A percentile compares a stretch with the other conserved stretches of the same genome.
Conservation (phyloP, 2,113 vertebrate genomes). For the Porphyrio hochstetteri region DNA sequence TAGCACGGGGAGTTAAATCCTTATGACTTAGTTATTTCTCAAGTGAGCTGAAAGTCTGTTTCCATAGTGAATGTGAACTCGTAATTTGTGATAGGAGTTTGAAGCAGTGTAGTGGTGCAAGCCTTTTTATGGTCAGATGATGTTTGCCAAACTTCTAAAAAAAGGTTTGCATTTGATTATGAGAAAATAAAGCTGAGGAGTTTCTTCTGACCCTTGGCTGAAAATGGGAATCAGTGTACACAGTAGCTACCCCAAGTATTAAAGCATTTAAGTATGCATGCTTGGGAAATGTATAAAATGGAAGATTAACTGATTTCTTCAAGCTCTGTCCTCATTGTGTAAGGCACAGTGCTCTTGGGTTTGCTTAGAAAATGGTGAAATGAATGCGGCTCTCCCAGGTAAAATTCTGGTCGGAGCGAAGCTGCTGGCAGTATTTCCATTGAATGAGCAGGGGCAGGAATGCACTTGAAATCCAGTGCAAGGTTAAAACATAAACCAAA, state of each 20-base stretch:
- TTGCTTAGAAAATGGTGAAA: neutral
- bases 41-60: slow-evolving; percentile 35
- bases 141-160: neutral
- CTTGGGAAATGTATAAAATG: neutral
- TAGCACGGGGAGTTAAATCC: neutral
- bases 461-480: neutral
- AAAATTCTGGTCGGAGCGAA: slow-evolving; percentile 4
- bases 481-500: neutral
- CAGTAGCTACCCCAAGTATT: neutral
- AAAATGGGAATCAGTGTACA: neutral
- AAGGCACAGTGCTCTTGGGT: neutral
- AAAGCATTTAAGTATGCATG: neutral
- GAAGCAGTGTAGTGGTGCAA: neutral
- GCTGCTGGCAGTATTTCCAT: neutral
- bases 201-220: neutral
- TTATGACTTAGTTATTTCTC: slow-evolving; percentile 58
- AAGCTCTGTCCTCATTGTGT: neutral
- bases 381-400: neutral
- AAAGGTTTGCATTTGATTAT: neutral
- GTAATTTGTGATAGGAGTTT: neutral
- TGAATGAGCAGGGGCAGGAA: neutral
- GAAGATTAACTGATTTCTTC: neutral
- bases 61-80: slow-evolving; percentile 15
- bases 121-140: neutral
- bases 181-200: neutral